Evolutionary conservation across 2,888 invertebrate species (phyloP), one percentile per base, ranked within the genome.

Genomic region (Pollenia angustigena): DNA sequence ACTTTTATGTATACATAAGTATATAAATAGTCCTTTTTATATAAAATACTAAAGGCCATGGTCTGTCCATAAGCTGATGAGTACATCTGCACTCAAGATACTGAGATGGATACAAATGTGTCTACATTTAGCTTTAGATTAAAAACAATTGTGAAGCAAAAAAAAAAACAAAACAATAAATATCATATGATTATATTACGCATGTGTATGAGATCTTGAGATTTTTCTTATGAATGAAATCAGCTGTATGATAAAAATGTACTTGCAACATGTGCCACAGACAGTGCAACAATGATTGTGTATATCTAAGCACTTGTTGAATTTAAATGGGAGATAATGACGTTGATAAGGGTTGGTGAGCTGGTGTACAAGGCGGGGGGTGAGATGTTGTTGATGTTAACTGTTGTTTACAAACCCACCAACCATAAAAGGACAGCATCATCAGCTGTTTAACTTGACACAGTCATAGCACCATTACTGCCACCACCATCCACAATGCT

Each of bases 141-240:
- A 44, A 71, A 23, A 9, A 14, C 7, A 10, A 68, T 10, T 32
- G 32, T 32, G 32, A 32, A 32, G 32, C 32, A 32, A 44, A 18
- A 23, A n/a, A n/a, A n/a, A n/a, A n/a, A n/a, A n/a, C n/a, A n/a
- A n/a, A 2, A 48, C n/a, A 58, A 66, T 44, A 56, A 50, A 81
- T 18, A 78, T 44, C 83, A 84, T 84, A 81, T 87, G 87, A 52
- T 81, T 68, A 71, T 40, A 66, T 64, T 60, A 81, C 83, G 87
- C 83, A 87, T 87, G 87, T 54, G 76, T 78, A 81, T 81, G 87
- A 84, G 83, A 87, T 84, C 81, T 64, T 50, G 4, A 11, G 14
- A 46, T 60, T 54, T 44, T 60, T 56, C 2, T 74, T 52, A 84
- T 87, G 87, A 87, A 87, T 87, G 87, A 84, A 83, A 83, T 78